Conservation (phyloP, 2,113 vertebrate species). For the Nanger granti region DNA sequence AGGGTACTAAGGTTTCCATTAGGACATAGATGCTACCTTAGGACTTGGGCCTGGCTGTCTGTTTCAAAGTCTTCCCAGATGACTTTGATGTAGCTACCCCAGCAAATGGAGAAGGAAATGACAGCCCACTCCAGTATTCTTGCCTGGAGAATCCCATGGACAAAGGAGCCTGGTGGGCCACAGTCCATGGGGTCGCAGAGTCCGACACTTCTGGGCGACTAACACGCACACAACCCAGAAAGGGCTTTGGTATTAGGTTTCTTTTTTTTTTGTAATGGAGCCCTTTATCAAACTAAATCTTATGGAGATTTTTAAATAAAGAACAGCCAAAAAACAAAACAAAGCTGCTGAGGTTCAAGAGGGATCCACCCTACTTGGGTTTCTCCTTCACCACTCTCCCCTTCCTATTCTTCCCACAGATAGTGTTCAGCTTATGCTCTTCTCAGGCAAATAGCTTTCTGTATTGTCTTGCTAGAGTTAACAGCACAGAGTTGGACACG, state of each 20-base stretch:
- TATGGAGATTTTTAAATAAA: background rate
- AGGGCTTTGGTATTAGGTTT: background rate
- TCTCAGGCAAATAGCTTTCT: background rate
- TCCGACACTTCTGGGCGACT: fast-evolving
- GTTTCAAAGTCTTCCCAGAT: background rate
- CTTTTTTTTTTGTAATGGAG: background rate
- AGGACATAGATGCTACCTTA: background rate
- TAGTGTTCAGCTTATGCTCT: background rate
- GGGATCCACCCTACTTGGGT: background rate
- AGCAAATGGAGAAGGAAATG: background rate
- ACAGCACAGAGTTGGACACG: background rate
- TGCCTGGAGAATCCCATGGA: background rate
- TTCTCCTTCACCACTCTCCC: background rate
- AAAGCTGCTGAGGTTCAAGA: background rate
- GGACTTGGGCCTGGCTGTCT: background rate
- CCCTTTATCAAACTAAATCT: background rate
- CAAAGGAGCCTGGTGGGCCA: background rate
- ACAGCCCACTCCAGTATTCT: background rate
- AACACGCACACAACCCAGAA: background rate
- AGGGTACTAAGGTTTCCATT: background rate
- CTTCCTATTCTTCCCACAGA: background rate
- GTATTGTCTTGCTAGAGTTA: background rate
- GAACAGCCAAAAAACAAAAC: background rate
- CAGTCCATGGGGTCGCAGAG: background rate
- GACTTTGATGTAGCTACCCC: background rate